Conservation (phyloP, 2,888 invertebrate species). For the Parnassius smintheus region DNA sequence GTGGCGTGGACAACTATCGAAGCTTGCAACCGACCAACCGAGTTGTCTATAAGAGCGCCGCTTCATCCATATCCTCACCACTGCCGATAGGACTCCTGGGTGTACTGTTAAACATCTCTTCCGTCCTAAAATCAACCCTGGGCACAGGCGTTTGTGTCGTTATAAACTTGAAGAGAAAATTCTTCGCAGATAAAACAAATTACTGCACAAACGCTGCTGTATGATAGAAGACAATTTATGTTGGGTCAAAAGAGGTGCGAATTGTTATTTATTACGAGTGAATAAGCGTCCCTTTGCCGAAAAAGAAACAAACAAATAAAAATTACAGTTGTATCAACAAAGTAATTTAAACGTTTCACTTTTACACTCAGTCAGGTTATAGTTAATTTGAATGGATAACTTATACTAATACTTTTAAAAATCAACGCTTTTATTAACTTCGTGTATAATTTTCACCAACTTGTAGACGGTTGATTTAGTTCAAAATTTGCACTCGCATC, state of each 20-base stretch:
- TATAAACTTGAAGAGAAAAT: slow-evolving; percentile 50
- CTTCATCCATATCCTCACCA: slow-evolving; percentile 48
- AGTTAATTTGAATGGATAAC: too few species aligned
- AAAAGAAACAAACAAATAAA: too few species aligned
- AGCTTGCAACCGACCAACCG: slow-evolving; percentile 62
- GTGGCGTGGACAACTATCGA: slow-evolving; percentile 69
- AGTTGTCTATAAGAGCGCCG: slow-evolving; percentile 59
- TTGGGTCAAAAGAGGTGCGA: too few species aligned
- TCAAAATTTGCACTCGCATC: too few species aligned
- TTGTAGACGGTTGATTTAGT: too few species aligned
- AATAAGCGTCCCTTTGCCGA: background rate
- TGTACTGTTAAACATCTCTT: slow-evolving; percentile 46
- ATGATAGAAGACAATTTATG: background rate
- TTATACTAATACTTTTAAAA: too few species aligned
- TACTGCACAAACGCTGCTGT: background rate
- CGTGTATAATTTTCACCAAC: too few species aligned
- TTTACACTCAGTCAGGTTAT: too few species aligned
- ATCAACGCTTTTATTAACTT: too few species aligned
- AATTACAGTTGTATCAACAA: too few species aligned
- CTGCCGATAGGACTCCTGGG: slow-evolving; percentile 41
- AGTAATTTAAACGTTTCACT: too few species aligned
- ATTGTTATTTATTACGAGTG: background rate
- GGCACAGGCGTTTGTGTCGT: slow-evolving; percentile 51
- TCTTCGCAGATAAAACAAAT: slow-evolving; percentile 34
- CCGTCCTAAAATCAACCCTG: slow-evolving; percentile 42